Conservation (phyloP, 2,888 invertebrate species). For the Rotaria sp. region DNA sequence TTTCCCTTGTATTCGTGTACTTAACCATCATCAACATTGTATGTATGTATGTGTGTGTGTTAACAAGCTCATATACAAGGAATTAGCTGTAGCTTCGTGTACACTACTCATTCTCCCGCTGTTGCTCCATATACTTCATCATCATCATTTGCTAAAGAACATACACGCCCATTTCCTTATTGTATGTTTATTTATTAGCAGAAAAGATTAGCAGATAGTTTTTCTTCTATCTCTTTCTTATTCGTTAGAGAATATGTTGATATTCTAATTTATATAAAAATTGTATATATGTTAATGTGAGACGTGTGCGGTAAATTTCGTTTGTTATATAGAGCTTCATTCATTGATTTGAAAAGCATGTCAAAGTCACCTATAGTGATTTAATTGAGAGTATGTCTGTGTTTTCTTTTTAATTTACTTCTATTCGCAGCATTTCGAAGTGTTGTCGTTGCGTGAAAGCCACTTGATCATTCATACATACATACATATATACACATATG, state of each 20-base stretch:
- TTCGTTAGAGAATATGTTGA: neutral
- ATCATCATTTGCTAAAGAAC: neutral
- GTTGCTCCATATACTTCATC: neutral
- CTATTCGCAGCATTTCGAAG: slow-evolving; percentile 2
- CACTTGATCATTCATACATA: neutral
- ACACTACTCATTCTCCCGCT: neutral
- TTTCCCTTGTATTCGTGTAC: slow-evolving; percentile 22
- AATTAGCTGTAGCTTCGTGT: neutral
- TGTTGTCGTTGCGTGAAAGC: slow-evolving; percentile 12
- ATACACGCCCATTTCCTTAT: slow-evolving; percentile 8
- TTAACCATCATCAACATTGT: neutral
- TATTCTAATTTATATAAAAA: neutral
- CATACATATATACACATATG: neutral
- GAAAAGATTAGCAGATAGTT: slow-evolving; percentile 14
- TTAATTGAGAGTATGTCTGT: slow-evolving; percentile 15
- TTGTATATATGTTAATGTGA: neutral
- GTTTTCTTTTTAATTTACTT: slow-evolving; percentile 5
- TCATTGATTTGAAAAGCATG: neutral
- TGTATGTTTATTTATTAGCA: neutral
- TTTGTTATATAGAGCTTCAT: neutral
- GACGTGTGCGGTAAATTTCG: neutral
- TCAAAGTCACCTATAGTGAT: neutral
- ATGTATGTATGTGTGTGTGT: neutral
- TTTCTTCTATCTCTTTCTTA: neutral
- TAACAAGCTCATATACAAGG: slow-evolving; percentile 5